phyloP scores from a whole-genome alignment of 2,888 invertebrate species.

The Apamea crenata region DNA sequence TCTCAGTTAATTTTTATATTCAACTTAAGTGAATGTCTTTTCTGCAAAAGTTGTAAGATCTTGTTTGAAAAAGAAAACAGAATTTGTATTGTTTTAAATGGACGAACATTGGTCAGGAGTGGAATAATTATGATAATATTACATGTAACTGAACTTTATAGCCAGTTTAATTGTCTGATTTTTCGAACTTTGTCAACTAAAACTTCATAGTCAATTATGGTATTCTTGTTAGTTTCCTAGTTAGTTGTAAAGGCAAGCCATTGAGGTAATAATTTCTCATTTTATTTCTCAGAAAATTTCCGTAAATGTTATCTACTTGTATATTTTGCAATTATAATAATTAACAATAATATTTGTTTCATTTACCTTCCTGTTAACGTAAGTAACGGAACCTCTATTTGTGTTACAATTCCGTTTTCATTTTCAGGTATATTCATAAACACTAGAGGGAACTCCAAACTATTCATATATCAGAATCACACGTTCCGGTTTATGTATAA shows the following conservation, averaged over 20 bases:
- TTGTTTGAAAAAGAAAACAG: background rate
- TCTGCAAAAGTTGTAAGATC: background rate
- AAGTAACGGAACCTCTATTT: slow-evolving; percentile 43
- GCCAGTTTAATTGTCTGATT: background rate
- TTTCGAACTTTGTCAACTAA: background rate
- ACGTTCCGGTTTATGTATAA: slow-evolving; percentile 89
- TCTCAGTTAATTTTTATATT: no score
- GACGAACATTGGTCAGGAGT: background rate
- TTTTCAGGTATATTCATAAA: slow-evolving; percentile 89
- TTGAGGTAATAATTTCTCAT: slow-evolving; percentile 18
- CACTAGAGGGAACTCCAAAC: slow-evolving; percentile 87
- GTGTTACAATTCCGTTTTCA: slow-evolving; percentile 61
- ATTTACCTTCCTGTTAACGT: slow-evolving; percentile 72
- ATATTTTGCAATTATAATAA: slow-evolving; percentile 52
- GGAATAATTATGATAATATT: background rate
- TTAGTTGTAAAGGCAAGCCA: background rate
- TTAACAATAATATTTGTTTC: slow-evolving; percentile 61
- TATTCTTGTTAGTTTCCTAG: background rate
- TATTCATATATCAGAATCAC: slow-evolving; percentile 88
- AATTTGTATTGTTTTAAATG: background rate
- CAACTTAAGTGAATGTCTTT: background rate
- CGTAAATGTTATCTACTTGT: slow-evolving; percentile 30
- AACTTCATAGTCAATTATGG: background rate
- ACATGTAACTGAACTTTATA: background rate
- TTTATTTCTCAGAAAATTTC: slow-evolving; percentile 23